phyloP scores from a whole-genome alignment of 2,797 vertebrate genomes.

The Macroramphosus scolopax region DNA sequence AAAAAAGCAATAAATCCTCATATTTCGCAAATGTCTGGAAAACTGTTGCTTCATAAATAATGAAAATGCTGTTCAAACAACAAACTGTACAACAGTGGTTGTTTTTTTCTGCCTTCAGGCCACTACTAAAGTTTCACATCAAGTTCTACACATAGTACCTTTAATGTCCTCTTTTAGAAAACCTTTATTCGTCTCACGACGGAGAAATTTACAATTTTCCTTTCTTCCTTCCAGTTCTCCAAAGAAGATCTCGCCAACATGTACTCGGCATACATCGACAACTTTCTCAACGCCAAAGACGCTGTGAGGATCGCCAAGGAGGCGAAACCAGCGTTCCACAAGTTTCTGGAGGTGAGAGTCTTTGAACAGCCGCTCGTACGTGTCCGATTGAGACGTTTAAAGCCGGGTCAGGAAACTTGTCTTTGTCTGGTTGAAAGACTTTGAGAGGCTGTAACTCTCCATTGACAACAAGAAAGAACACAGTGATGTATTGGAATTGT shows the following conservation, averaged over 20 bases:
- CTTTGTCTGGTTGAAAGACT: not conserved
- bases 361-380: constrained; percentile 2
- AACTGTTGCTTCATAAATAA: too few species aligned
- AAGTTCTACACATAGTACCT: too few species aligned
- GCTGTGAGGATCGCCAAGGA: constrained; percentile 95
- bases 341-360: constrained; percentile 91
- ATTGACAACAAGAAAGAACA: not conserved
- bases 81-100: too few species aligned
- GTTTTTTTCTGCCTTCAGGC: too few species aligned
- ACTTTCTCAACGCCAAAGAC: constrained; percentile 98
- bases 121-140: too few species aligned
- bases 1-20: too few species aligned
- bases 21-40: too few species aligned
- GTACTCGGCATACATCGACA: constrained; percentile 98
- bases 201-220: not conserved
- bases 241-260: constrained; percentile 93
- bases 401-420: not conserved
- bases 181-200: too few species aligned
- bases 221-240: constrained; percentile 83
- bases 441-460: not conserved
- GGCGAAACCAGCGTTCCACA: constrained; percentile 93
- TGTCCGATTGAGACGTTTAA: constrained; percentile 2
- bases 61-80: too few species aligned
- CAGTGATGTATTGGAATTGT: too few species aligned
- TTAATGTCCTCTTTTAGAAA: too few species aligned